Conservation (phyloP, 2,113 vertebrate species). For the Telmatochromis sp. region DNA sequence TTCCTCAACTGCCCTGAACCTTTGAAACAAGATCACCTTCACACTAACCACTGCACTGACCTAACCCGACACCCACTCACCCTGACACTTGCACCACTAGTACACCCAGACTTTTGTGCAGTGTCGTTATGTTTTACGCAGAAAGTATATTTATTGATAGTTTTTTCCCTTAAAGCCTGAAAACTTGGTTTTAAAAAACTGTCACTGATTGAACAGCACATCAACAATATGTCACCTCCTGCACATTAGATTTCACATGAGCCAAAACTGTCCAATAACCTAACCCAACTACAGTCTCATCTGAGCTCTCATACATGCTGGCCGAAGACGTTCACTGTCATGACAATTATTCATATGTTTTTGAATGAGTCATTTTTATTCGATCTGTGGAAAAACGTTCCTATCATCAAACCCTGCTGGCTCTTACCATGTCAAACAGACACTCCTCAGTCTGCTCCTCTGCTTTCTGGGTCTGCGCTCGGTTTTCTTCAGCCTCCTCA, state of each 20-base stretch:
- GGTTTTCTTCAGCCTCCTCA: conserved; percentile 81
- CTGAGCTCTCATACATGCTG: not conserved
- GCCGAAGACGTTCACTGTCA: not conserved
- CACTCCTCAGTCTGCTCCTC: conserved; percentile 68
- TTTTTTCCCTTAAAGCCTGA: not conserved
- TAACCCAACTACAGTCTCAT: not conserved
- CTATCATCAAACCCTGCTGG: not conserved
- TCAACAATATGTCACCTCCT: not conserved
- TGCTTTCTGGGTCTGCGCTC: conserved; percentile 11
- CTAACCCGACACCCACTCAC: not conserved
- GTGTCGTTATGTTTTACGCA: not conserved
- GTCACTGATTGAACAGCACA: not conserved
- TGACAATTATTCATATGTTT: not conserved
- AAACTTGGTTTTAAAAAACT: not conserved
- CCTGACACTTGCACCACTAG: not conserved
- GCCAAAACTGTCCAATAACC: fast-evolving
- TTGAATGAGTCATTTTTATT: not conserved
- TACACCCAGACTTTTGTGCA: not conserved
- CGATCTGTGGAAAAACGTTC: fast-evolving
- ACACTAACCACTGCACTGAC: not conserved
- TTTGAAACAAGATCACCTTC: not conserved
- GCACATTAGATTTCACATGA: fast-evolving
- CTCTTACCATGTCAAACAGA: conserved; percentile 87
- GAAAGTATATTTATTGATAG: not conserved
- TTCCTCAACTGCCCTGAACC: not conserved